Base-by-base conservation (phyloP, 2,797 vertebrate genomes). In the Clarias laeviceps region DNA sequence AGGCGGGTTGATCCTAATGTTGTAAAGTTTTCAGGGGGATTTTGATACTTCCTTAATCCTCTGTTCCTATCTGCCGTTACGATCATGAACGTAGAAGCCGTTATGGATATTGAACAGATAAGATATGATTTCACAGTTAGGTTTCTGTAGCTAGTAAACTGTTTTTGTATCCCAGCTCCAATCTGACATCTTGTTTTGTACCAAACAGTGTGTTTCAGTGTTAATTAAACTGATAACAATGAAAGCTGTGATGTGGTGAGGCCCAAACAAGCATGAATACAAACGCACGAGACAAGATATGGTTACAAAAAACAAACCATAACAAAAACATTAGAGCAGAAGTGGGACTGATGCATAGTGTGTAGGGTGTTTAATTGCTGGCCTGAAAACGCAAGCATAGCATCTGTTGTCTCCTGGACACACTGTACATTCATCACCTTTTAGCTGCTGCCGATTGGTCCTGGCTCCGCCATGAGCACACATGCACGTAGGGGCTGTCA, bases 351-450 rank as follows among this genome's bases (percentile, higher is more conserved):
- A 59, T 34, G 18, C 29, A 77, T 29, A 29, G 18, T 34, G 37
- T 22, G n/a, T 54, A 27, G 5, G 27, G 4, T 56, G 15, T 17
- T 56, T 76, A 18, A 34, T 29, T 59, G 76, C 56, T 80, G 77
- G 77, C 77, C 37, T 20, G 62, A 80, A 66, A 37, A 54, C 9
- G 1, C 62, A 80, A 66, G 61, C 62, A 1, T 50, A 50, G 79
- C 79, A 80, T 80, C 77, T 80, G 77, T 80, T 80, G 77, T 66
- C 79, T 80, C n/a, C 40, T 78, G 76, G 76, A 80, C 62, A 80
- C 79, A 20, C 79, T 80, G 79, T 80, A 80, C 66, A 80, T 80
- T 80, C 62, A 80, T 29, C 62, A 80, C 79, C 79, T 50, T 80
- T 27, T 80, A 65, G 62, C 79, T 65, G 62, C 62, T 65, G 78